Percentiles rank a stretch among this genome's conserved stretches.
Conservation (phyloP, 2,797 vertebrate genomes). For the Chanos chanos region DNA sequence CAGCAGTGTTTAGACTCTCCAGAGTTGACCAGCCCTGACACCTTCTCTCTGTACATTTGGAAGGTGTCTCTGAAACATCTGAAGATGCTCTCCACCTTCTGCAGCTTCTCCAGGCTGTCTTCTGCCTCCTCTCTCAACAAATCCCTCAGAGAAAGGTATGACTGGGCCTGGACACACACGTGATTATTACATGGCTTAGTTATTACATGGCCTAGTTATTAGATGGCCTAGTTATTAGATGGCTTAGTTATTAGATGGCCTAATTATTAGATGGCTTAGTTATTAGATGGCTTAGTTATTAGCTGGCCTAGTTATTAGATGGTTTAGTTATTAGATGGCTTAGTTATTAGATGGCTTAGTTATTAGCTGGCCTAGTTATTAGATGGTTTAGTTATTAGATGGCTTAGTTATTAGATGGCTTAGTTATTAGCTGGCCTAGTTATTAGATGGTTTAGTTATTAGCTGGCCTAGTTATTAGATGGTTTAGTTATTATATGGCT, state of each 20-base stretch:
- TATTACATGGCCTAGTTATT: slow-evolving; percentile 8
- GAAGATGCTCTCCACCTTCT: slow-evolving; percentile 62
- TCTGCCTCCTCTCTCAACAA: slow-evolving; percentile 74
- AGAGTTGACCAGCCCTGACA: slow-evolving; percentile 57
- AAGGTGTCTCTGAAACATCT: slow-evolving; percentile 71
- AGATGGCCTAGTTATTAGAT: not conserved
- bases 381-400: no score
- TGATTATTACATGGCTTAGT: not conserved
- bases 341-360: no score
- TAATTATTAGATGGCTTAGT: no score
- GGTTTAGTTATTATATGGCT: no score
- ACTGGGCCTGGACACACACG: slow-evolving; percentile 13
- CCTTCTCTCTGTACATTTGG: slow-evolving; percentile 64
- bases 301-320: no score
- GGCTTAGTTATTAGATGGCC: not conserved
- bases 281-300: no score
- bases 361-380: no score
- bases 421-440: no score
- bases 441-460: no score
- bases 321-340: no score
- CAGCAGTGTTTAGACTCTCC: slow-evolving; percentile 58
- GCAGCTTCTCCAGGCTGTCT: slow-evolving; percentile 71
- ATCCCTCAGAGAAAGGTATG: slow-evolving; percentile 69
- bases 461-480: no score
- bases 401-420: no score